phyloP scores from a whole-genome alignment of 2,888 invertebrate species.

The Leptarthrus brevirostris region DNA sequence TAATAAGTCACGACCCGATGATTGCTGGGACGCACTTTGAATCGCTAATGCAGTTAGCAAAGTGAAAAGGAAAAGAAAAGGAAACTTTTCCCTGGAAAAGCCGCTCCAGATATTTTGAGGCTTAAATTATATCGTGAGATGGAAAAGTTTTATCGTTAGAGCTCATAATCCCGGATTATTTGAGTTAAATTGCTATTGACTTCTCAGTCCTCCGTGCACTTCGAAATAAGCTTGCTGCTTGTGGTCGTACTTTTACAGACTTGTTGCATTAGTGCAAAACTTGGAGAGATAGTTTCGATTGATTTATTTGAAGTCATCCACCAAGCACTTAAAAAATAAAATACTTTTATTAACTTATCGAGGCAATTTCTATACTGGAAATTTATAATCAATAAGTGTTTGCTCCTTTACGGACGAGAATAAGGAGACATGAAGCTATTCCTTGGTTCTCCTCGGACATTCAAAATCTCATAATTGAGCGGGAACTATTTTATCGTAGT shows the following conservation, averaged over 20 bases:
- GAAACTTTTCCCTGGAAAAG: background rate
- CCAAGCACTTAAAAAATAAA: no score
- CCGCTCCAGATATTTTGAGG: background rate
- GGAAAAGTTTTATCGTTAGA: slow-evolving; percentile 35
- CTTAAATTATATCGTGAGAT: slow-evolving; percentile 37
- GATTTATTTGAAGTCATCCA: no score
- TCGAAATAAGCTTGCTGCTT: slow-evolving; percentile 9
- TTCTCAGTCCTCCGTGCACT: no score
- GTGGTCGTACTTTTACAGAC: background rate
- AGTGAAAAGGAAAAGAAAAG: background rate
- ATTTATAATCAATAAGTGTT: no score
- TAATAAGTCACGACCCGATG: slow-evolving; percentile 50
- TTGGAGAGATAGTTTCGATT: no score
- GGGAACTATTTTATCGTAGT: no score
- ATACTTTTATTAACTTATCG: no score
- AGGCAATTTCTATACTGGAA: no score
- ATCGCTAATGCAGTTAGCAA: slow-evolving; percentile 42
- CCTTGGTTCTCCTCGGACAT: no score
- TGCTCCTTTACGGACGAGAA: no score
- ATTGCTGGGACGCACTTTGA: slow-evolving; percentile 49
- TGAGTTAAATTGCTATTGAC: slow-evolving; percentile 35
- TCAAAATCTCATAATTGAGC: no score
- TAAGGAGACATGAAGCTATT: no score
- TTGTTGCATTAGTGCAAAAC: background rate
- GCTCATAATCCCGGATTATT: slow-evolving; percentile 41